Evolutionary conservation across 2,888 invertebrate species (phyloP), one percentile per base, ranked within the genome.

Genomic region (Hirtodrosophila trivittata): DNA sequence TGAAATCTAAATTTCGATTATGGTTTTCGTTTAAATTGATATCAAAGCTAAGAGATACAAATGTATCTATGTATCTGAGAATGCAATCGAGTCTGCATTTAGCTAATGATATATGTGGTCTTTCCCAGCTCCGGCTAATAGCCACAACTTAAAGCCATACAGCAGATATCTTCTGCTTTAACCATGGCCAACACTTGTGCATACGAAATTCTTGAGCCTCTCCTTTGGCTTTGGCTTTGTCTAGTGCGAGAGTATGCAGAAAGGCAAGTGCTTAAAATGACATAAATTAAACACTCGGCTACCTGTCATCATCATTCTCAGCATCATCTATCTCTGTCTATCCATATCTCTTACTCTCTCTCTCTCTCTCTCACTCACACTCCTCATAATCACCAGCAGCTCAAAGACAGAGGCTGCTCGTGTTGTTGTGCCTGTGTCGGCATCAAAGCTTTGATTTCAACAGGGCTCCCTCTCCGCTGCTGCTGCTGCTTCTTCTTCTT

Each of bases 391-490:
- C 51, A 64, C 55, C 12, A 50, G 51, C 25, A 63, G 50, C 32
- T 35, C 35, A 32, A 10, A 9, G 10, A n/a, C 9, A 21, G 18
- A 21, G 5, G 18, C 18, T 21, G 18, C 18, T 21, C 18, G 18
- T 21, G 18, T 21, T 21, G 18, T 21, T 52, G 26, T 39, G 51
- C 56, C 43, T 38, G 35, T 82, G 80, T 75, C 80, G 80, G 80
- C 80, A 83, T 75, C 72, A 81, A 81, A 86, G 86, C 84, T 82
- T 86, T 84, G 80, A 81, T 81, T 81, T 81, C 80, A 80, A 85
- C 86, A 75, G 75, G 75, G 83, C 54, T 69, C 60, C 21, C 70
- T 60, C 64, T 39, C 35, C 33, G 21, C 45, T 13, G 26, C 26
- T 41, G 18, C 26, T 46, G 35, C 32, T 57, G 54, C 13, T 12